phyloP scores from a whole-genome alignment of 1,140 invertebrate species.

The Listronotus oregonensis region DNA sequence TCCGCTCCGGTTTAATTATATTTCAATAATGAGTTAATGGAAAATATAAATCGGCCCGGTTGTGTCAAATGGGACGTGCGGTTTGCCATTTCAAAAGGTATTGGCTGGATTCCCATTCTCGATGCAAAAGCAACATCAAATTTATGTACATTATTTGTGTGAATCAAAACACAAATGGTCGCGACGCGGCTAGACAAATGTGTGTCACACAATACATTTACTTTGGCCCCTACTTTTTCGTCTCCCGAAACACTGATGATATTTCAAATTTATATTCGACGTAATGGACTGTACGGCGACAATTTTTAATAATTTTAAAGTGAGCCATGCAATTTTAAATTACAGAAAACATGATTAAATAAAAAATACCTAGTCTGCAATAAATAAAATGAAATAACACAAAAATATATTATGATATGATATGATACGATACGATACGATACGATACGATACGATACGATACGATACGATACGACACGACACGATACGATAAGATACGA shows the following conservation, averaged over 20 bases:
- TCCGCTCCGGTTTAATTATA: conserved; percentile 32
- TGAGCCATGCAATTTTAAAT: too few species aligned
- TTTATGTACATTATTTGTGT: conserved; percentile 25
- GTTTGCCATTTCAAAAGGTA: conserved; percentile 25
- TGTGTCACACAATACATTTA: conserved; percentile 34
- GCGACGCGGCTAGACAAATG: conserved; percentile 27
- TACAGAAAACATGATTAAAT: too few species aligned
- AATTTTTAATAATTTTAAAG: conserved; percentile 20
- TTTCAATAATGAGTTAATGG: conserved; percentile 39
- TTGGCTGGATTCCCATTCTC: conserved; percentile 3
- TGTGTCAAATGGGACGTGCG: conserved; percentile 29
- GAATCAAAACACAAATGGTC: conserved; percentile 32
- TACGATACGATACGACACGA: conserved; percentile 5
- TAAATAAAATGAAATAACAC: too few species aligned
- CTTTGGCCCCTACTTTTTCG: conserved; percentile 13
- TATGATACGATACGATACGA: conserved; percentile 17
- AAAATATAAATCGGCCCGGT: conserved; percentile 33
- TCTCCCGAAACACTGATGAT: not conserved
- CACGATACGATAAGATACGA: conserved; percentile 1
- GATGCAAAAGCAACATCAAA: conserved; percentile 2
- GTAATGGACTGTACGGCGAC: conserved; percentile 10
- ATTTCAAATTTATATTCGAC: conserved; percentile 14
- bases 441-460: conserved; percentile 14
- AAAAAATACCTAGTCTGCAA: too few species aligned
- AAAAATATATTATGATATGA: conserved; percentile 14